Evolutionary conservation across 2,888 invertebrate species (phyloP).

Genomic region (Oegoconia quadripuncta): DNA sequence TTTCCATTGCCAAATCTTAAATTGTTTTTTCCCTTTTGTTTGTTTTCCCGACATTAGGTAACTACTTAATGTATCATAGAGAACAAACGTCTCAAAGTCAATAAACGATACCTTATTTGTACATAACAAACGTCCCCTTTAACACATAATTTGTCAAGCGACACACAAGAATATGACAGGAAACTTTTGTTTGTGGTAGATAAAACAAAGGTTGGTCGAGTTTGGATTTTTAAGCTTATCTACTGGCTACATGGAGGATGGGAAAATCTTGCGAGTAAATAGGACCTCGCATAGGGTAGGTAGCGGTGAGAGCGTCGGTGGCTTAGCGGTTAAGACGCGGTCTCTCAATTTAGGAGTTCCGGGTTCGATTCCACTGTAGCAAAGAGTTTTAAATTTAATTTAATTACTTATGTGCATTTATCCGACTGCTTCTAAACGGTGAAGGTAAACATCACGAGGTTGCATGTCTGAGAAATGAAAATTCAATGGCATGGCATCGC

Average conservation of each 20-base stretch:
- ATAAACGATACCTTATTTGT: slow-evolving; percentile 32
- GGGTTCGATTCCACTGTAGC: too few relatives aligned
- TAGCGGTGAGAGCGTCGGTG: too few relatives aligned
- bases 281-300: not conserved
- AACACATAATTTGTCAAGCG: slow-evolving; percentile 42
- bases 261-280: not conserved
- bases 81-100: slow-evolving; percentile 29
- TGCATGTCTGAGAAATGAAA: too few relatives aligned
- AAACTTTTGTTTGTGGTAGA: slow-evolving; percentile 72
- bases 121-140: slow-evolving; percentile 38
- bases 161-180: slow-evolving; percentile 50
- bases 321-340: too few relatives aligned
- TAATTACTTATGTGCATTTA: too few relatives aligned
- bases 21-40: not conserved
- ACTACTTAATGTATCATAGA: slow-evolving; percentile 1
- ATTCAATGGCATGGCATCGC: too few relatives aligned
- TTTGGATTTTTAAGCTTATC: slow-evolving; percentile 65
- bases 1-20: not conserved
- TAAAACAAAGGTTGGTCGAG: slow-evolving; percentile 68
- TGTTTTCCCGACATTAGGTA: not conserved
- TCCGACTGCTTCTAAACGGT: too few relatives aligned
- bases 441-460: too few relatives aligned
- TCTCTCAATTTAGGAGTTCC: too few relatives aligned
- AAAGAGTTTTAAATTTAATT: too few relatives aligned
- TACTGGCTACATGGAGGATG: slow-evolving; percentile 15